Percentiles rank a stretch among this genome's conserved stretches.
Conservation (phyloP, 2,888 invertebrate genomes). For the Ectemnius continuus region DNA sequence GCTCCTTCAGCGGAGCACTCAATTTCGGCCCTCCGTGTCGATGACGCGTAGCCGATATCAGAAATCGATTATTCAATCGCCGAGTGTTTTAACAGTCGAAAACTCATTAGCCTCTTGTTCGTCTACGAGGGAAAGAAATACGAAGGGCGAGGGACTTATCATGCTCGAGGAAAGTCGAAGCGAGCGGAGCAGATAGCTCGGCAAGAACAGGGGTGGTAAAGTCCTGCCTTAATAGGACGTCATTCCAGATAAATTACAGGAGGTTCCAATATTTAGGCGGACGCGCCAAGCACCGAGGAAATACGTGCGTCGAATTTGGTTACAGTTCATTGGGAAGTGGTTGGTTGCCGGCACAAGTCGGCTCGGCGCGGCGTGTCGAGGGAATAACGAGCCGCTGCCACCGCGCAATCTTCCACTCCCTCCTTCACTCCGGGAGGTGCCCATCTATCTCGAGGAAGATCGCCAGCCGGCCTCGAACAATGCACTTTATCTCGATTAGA, state of each 20-base stretch:
- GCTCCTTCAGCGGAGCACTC: neutral
- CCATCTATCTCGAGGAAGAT: too few relatives aligned
- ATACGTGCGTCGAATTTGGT: conserved; percentile 69
- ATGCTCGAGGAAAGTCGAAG: conserved; percentile 44
- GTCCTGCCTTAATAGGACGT: conserved; percentile 66
- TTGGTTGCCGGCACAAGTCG: conserved; percentile 11
- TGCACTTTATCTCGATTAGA: conserved; percentile 43
- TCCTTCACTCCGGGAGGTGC: neutral
- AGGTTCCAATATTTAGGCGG: conserved; percentile 32
- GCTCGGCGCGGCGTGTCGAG: conserved; percentile 27
- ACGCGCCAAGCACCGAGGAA: conserved; percentile 54
- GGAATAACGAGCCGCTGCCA: conserved; percentile 41
- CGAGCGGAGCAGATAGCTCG: conserved; percentile 29
- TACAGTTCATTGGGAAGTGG: conserved; percentile 29
- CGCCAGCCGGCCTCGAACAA: conserved; percentile 5
- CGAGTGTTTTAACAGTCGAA: conserved; percentile 56
- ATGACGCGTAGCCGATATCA: conserved; percentile 21
- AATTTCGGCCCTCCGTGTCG: conserved; percentile 10
- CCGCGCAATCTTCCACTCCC: conserved; percentile 27
- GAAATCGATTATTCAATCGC: conserved; percentile 49
- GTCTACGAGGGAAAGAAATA: conserved; percentile 17
- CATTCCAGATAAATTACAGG: conserved; percentile 67
- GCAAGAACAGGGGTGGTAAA: conserved; percentile 32
- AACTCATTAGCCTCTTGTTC: conserved; percentile 57
- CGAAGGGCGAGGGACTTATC: conserved; percentile 24